These are phyloP conservation scores for Epirrhoe tristata DNA, from an alignment of 2,888 invertebrate species.

Conservation along the genomic window DNA sequence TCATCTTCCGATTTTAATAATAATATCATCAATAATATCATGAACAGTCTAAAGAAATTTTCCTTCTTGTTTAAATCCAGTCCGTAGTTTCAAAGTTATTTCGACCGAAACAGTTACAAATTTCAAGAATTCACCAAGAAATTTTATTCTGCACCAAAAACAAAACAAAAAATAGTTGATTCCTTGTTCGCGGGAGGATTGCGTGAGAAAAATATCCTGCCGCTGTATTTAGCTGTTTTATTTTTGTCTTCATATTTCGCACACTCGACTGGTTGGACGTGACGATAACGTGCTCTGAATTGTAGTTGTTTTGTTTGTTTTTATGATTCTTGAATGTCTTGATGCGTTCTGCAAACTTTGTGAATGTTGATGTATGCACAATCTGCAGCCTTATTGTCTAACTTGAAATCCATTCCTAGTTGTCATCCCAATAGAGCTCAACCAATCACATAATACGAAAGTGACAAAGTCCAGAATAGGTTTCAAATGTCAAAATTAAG, in stretches of 20 bases:
- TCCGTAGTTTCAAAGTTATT: conserved; percentile 4
- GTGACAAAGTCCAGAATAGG: too few species aligned
- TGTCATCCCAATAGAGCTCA: too few species aligned
- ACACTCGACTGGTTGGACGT: conserved; percentile 48
- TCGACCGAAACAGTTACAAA: conserved; percentile 24
- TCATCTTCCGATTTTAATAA: too few species aligned
- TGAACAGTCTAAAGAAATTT: neutral
- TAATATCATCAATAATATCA: too few species aligned
- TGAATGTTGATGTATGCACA: conserved; percentile 13
- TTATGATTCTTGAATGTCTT: conserved; percentile 27
- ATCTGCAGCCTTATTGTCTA: too few species aligned
- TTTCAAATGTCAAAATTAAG: too few species aligned
- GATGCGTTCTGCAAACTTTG: conserved; percentile 39
- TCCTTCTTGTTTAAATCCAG: neutral
- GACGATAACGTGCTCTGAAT: conserved; percentile 39
- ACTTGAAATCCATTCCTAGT: too few species aligned
- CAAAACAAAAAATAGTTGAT: conserved; percentile 54
- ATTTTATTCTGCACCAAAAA: conserved; percentile 22
- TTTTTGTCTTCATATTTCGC: conserved; percentile 64
- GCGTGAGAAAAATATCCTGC: conserved; percentile 72
- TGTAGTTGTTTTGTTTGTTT: conserved; percentile 33
- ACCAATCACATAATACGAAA: too few species aligned
- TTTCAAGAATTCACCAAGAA: conserved; percentile 25
- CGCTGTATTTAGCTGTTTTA: conserved; percentile 63
- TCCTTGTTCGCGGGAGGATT: conserved; percentile 58